phyloP scores from a whole-genome alignment of 2,113 vertebrate species.

The Oriolus oriolus region DNA sequence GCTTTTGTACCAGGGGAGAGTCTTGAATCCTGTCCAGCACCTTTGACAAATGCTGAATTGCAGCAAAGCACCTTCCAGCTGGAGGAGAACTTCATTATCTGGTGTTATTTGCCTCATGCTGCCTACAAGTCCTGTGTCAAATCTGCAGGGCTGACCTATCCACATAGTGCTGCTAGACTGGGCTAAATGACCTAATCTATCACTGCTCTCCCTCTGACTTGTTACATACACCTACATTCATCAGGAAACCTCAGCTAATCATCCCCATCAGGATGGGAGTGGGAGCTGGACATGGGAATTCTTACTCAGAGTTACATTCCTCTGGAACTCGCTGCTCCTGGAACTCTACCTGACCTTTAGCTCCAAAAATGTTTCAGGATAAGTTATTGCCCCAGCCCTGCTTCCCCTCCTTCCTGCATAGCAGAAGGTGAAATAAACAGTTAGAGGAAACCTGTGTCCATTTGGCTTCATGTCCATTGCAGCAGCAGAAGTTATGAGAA shows the following conservation, averaged over 20 bases:
- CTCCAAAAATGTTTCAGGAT: slow-evolving; percentile 36
- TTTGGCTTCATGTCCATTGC: not conserved
- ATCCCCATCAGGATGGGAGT: slow-evolving; percentile 7
- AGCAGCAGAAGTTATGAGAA: not conserved
- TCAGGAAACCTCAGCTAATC: slow-evolving; percentile 40
- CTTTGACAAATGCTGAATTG: not conserved
- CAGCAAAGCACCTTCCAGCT: not conserved
- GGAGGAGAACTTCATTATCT: not conserved
- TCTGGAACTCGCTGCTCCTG: slow-evolving; percentile 17
- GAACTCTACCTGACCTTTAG: slow-evolving; percentile 36
- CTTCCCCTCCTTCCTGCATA: not conserved
- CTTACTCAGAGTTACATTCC: slow-evolving; percentile 25
- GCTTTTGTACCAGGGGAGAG: not conserved
- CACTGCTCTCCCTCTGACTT: not conserved
- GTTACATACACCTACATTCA: slow-evolving; percentile 13
- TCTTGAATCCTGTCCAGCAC: not conserved
- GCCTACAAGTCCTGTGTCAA: not conserved
- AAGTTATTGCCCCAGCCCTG: not conserved
- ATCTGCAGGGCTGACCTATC: not conserved
- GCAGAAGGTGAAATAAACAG: slow-evolving; percentile 1
- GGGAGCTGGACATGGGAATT: slow-evolving; percentile 29
- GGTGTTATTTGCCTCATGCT: not conserved
- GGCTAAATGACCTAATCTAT: not conserved
- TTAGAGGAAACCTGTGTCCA: not conserved
- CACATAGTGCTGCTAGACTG: not conserved